Conservation (phyloP, 2,113 vertebrate species). For the Chinchilla lanigera region DNA sequence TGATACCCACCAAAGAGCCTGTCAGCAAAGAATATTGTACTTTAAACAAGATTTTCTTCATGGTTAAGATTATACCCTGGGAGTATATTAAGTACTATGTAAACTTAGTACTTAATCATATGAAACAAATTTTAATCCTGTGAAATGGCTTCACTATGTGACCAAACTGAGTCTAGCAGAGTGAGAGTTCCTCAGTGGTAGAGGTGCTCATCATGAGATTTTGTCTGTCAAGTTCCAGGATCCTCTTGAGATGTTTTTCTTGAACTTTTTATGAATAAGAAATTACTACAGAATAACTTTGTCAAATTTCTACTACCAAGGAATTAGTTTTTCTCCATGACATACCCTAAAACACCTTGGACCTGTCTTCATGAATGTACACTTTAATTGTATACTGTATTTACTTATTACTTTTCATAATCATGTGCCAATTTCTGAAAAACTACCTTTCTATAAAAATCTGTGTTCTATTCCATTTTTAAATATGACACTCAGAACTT, state of each 20-base stretch:
- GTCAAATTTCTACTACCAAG: constrained; percentile 14
- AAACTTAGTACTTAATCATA: too few species aligned
- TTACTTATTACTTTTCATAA: constrained; percentile 31
- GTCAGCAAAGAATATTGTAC: constrained; percentile 16
- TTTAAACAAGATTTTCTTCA: constrained; percentile 15
- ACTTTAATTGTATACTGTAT: not conserved
- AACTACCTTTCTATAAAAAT: constrained; percentile 38
- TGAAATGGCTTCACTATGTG: not conserved
- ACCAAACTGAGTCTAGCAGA: constrained; percentile 40
- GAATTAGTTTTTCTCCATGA: not conserved
- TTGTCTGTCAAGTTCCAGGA: constrained; percentile 23
- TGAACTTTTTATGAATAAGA: not conserved
- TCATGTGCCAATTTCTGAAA: not conserved
- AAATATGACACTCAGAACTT: constrained; percentile 17
- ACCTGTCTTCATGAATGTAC: constrained; percentile 3
- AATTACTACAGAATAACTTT: constrained; percentile 40
- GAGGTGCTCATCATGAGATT: not conserved
- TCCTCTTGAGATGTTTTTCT: not conserved
- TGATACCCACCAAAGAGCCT: not conserved
- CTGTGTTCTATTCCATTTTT: not conserved
- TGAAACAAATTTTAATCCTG: constrained; percentile 4
- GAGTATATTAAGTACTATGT: not conserved
- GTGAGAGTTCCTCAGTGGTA: not conserved
- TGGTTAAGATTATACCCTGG: not conserved
- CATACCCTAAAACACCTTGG: not conserved